These are phyloP conservation scores for Carollia perspicillata DNA, from an alignment of 2,113 vertebrate genomes.

Conservation along the genomic window DNA sequence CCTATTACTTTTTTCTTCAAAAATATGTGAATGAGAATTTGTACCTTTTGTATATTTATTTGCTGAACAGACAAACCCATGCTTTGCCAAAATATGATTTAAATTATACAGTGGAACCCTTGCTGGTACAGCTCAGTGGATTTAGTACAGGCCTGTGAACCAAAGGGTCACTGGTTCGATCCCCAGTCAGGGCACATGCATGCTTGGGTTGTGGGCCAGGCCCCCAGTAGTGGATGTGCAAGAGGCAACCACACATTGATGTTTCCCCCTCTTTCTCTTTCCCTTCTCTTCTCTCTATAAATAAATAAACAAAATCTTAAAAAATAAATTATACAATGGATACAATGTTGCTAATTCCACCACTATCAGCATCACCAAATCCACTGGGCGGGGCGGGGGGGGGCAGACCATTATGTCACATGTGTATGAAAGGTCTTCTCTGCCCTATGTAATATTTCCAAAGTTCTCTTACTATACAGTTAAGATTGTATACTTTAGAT, in stretches of 20 bases:
- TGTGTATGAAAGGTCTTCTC: not conserved
- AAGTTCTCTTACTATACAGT: not conserved
- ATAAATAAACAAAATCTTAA: no score
- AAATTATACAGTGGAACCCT: not conserved
- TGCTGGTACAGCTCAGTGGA: no score
- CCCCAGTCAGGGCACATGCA: no score
- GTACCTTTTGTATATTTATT: not conserved
- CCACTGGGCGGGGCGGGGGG: fast-evolving
- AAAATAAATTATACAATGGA: not conserved
- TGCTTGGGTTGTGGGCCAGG: no score
- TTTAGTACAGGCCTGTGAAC: no score
- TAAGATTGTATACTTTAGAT: not conserved
- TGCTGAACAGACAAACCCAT: not conserved
- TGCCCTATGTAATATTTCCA: not conserved
- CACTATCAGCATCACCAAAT: not conserved
- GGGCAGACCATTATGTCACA: not conserved
- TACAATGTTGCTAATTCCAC: not conserved
- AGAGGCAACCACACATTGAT: no score
- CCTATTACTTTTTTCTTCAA: not conserved
- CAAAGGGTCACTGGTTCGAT: no score
- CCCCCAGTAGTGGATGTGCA: no score
- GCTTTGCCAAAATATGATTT: not conserved
- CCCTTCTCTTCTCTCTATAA: no score
- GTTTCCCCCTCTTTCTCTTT: no score
- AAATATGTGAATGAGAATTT: not conserved